Evolutionary conservation across 2,888 invertebrate genomes (phyloP).

Genomic region (Nowickia ferox): DNA sequence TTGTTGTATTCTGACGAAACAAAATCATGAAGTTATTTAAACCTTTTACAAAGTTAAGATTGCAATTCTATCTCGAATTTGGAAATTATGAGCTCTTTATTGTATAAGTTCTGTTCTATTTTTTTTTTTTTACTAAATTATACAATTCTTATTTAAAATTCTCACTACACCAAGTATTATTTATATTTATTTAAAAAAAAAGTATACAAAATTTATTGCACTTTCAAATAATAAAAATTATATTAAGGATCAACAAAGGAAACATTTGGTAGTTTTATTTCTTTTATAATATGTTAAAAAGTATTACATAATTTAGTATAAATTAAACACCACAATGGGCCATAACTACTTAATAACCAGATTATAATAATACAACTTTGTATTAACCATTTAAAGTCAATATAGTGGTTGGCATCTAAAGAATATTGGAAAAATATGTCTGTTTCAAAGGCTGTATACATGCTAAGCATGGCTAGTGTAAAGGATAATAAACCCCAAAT

Average conservation of each 20-base stretch:
- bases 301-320: conserved; percentile 72
- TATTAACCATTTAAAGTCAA: conserved; percentile 70
- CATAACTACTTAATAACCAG: conserved; percentile 73
- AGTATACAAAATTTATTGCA: conserved; percentile 53
- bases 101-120: conserved; percentile 31
- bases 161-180: conserved; percentile 69
- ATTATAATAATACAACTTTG: conserved; percentile 66
- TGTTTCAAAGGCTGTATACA: conserved; percentile 75
- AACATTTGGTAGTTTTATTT: conserved; percentile 51
- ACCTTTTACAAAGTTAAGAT: not conserved
- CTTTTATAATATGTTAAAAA: conserved; percentile 24
- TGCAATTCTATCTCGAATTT: not conserved
- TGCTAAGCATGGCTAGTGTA: conserved; percentile 73
- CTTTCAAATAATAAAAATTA: conserved; percentile 61
- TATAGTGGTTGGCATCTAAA: conserved; percentile 70
- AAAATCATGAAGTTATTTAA: not conserved
- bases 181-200: conserved; percentile 46
- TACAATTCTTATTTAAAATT: conserved; percentile 46
- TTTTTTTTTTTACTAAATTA: conserved; percentile 7
- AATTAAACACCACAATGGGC: conserved; percentile 72
- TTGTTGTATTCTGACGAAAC: conserved; percentile 19
- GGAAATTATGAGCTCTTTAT: not conserved
- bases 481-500: conserved; percentile 73
- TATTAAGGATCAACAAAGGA: conserved; percentile 27
- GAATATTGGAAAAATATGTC: conserved; percentile 73